These are phyloP conservation scores for Boloria euphrosyne DNA, from an alignment of 2,888 invertebrate species.

Conservation along the genomic window DNA sequence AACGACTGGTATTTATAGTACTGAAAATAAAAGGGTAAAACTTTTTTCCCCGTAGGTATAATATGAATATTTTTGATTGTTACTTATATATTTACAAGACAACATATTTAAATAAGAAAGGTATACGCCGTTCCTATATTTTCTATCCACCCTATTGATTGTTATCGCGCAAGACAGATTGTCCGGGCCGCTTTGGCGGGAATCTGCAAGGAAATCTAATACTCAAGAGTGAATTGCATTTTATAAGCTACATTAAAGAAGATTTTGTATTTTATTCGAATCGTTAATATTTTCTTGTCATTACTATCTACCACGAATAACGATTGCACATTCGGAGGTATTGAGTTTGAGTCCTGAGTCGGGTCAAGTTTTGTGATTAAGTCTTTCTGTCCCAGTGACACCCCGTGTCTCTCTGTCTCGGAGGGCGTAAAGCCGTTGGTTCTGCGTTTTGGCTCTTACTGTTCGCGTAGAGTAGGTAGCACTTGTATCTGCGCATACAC, in stretches of 20 bases:
- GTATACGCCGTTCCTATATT: conserved; percentile 20
- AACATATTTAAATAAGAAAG: conserved; percentile 17
- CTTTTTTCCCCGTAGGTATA: background rate
- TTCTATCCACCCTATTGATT: conserved; percentile 22
- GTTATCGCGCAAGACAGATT: conserved; percentile 33
- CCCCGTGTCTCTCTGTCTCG: too few species aligned
- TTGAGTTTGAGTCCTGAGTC: too few species aligned
- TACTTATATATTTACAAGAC: background rate
- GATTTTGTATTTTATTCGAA: background rate
- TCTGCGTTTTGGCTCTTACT: too few species aligned
- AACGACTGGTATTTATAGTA: conserved; percentile 30
- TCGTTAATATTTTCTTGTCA: background rate
- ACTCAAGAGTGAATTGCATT: conserved; percentile 29
- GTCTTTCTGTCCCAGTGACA: too few species aligned
- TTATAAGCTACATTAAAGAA: conserved; percentile 20
- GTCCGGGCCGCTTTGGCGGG: conserved; percentile 27
- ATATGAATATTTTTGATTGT: background rate
- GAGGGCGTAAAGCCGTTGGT: too few species aligned
- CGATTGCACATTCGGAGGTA: too few species aligned
- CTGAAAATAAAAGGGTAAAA: too few species aligned
- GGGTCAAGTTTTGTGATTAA: too few species aligned
- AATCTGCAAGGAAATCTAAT: conserved; percentile 33
- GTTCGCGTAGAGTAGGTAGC: too few species aligned
- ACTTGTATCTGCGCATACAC: too few species aligned
- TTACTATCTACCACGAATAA: background rate